Evolutionary conservation across 92 coral and sea anemone genomes (phyloP), one percentile per base, ranked within the genome.

Genomic region (Umimayanthus chanpuru): DNA sequence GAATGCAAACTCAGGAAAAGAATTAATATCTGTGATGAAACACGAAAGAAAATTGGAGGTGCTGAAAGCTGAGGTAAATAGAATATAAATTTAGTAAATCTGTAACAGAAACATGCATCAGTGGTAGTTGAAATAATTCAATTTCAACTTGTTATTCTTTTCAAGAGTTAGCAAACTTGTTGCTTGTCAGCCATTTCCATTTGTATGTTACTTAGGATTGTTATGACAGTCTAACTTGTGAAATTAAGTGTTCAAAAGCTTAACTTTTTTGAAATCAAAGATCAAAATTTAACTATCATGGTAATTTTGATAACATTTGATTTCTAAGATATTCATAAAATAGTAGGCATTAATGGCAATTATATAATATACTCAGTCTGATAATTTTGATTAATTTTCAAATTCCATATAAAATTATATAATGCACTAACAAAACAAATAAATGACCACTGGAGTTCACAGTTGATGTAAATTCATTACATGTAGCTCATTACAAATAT

Each of bases 11-110:
- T 83, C n/a, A 30, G 55, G 9, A 70, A 83, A 21, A 83, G 87
- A 72, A 83, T 83, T 29, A 41, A 23, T 41, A 74, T 83, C 6
- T 83, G 87, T 70, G 87, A 83, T 40, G 87, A 83, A 83, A 83
- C 87, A 83, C 40, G 64, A 28, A 83, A 83, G 64, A 83, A 29
- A 72, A 83, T 83, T 70, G 78, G 87, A 25, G 77, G 77, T 40
- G 40, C 38, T 18, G 87, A 83, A 68, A 68, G 64, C 65, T 83
- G 76, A 68, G 87, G 87, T 83, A 83, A 70, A 67, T 66, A 41
- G 23, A 23, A 39, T 39, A 39, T 61, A 61, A 21, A 61, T 18
- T 61, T 61, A 18, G 20, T 61, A 61, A 23, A 61, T 61, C 26
- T 61, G 21, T 61, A 75, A 75, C 44, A 75, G 79, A 75, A 75